Conservation (phyloP, 1,140 invertebrate species). For the Nephila pilipes region DNA sequence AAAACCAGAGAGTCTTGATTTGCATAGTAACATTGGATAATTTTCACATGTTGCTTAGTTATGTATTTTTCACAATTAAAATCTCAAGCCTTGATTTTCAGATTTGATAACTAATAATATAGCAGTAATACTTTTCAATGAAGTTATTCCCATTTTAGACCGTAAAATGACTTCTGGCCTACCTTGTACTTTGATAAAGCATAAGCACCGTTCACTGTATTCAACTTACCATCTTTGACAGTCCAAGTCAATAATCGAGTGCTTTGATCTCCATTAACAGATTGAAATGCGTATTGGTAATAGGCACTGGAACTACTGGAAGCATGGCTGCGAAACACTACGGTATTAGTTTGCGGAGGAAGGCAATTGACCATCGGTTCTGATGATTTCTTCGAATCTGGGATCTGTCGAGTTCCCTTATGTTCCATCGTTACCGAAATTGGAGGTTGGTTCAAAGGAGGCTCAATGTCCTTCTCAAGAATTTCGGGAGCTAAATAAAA, state of each 20-base stretch:
- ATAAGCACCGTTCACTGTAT: too few relatives aligned
- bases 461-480: background rate
- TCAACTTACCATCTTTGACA: constrained; percentile 60
- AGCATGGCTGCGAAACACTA: constrained; percentile 72
- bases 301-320: constrained; percentile 72
- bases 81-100: too few relatives aligned
- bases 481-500: background rate
- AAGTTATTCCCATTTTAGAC: too few relatives aligned
- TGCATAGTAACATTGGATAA: too few relatives aligned
- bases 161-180: too few relatives aligned
- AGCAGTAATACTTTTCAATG: too few relatives aligned
- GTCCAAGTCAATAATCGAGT: constrained; percentile 67
- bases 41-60: too few relatives aligned
- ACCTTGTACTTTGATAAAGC: too few relatives aligned
- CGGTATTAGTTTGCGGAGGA: constrained; percentile 50
- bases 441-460: constrained; percentile 34
- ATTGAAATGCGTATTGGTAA: constrained; percentile 76
- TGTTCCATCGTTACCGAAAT: constrained; percentile 36
- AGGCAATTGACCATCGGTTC: constrained; percentile 1
- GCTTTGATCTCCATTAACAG: constrained; percentile 42
- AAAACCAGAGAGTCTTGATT: too few relatives aligned
- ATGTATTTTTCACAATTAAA: too few relatives aligned
- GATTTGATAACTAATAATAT: too few relatives aligned
- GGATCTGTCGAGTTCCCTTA: background rate
- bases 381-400: background rate